Conservation (phyloP, 2,113 vertebrate genomes). For the Sorex araneus region DNA sequence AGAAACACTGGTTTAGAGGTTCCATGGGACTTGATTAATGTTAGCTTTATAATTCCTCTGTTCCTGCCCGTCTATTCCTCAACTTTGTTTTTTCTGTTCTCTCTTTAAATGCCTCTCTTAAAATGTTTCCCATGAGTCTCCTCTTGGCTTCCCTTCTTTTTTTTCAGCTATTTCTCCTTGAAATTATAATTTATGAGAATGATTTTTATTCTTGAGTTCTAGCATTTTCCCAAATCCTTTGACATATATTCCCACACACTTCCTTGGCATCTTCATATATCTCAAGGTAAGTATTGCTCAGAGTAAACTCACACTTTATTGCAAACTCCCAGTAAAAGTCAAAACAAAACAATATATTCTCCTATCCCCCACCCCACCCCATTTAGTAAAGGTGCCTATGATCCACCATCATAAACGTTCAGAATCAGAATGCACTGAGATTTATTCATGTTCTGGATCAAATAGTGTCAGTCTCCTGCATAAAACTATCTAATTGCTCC, state of each 20-base stretch:
- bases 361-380: not conserved
- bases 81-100: not conserved
- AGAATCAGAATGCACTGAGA: not conserved
- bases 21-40: not conserved
- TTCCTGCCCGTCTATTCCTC: not conserved
- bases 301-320: not conserved
- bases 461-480: not conserved
- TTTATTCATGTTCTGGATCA: not conserved
- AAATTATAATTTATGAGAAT: not conserved
- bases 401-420: not conserved
- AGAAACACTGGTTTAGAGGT: not conserved
- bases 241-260: not conserved
- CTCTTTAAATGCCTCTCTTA: not conserved
- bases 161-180: not conserved
- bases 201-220: not conserved
- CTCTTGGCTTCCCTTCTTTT: not conserved
- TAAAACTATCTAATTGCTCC: not conserved
- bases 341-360: not conserved
- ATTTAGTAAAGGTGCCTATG: not conserved
- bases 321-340: constrained; percentile 4
- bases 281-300: not conserved
- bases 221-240: not conserved
- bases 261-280: not conserved
- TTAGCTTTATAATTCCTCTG: not conserved
- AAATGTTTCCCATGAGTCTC: not conserved